Evolutionary conservation across 2,113 vertebrate genomes (phyloP).

Genomic region (Carlito syrichta): DNA sequence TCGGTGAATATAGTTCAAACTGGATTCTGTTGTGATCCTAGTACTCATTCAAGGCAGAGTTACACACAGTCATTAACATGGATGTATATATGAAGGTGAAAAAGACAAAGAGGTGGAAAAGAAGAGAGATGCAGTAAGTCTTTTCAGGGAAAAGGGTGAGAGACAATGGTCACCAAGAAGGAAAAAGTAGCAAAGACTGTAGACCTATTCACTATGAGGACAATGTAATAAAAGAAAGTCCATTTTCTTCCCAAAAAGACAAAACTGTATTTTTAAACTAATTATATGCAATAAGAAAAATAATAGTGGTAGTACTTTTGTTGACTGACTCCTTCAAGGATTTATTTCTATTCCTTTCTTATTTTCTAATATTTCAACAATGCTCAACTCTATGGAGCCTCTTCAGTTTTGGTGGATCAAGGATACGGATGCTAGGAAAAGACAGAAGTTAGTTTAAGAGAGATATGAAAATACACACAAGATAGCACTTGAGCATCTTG

Average conservation of each 20-base stretch:
- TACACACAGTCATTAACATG: not conserved
- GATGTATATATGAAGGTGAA: not conserved
- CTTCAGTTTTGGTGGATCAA: not conserved
- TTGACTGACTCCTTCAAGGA: not conserved
- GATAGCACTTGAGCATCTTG: not conserved
- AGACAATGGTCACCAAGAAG: not conserved
- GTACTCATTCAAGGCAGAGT: not conserved
- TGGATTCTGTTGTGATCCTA: not conserved
- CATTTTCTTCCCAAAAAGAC: not conserved
- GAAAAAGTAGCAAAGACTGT: not conserved
- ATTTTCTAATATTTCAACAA: not conserved
- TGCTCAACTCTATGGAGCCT: not conserved
- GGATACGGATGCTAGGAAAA: not conserved
- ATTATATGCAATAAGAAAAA: not conserved
- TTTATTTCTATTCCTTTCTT: not conserved
- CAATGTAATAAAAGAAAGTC: not conserved
- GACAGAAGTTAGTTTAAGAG: not conserved
- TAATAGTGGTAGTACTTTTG: not conserved
- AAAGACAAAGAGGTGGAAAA: not conserved
- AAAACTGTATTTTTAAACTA: not conserved
- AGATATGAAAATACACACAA: not conserved
- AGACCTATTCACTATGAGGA: not conserved
- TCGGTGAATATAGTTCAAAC: not conserved
- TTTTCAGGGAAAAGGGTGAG: not conserved
- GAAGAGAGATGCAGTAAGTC: not conserved